Evolutionary conservation across 2,888 invertebrate genomes (phyloP), one percentile per base, ranked within the genome.

Genomic region (Heliconius aoede): DNA sequence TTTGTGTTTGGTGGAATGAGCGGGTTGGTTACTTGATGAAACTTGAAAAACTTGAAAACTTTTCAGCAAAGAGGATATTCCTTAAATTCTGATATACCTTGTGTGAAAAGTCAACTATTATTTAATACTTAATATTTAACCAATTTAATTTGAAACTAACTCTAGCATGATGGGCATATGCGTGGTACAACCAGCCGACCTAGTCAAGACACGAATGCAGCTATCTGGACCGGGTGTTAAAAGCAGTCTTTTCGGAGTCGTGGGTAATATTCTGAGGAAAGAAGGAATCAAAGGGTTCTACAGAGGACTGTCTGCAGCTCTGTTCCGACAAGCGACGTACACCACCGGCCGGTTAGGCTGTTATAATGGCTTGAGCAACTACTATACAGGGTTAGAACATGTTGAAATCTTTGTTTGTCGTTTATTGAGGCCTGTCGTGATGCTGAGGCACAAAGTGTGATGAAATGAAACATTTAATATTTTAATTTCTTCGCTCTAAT

Each of bases 251-350:
- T 86, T 97, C 24, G 95, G 96, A 83, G 96, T 97, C 4, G 90
- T 97, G n/a, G 91, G 93, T 40, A 95, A 95, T 21, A 97, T 99
- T 81, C 81, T 98, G 11, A 95, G 93, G 84, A 97, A 96, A 77
- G 99, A 99, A 89, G 99, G 99, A 0, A 74, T 98, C 0, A 82
- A 96, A 4, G 98, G 97, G 0, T 93, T 99, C 81, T 99, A 99
- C 89, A 96, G 96, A 46, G 99, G 99, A 0, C 93, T 99, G 4
- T 97, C 98, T 0, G 98, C 99, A 4, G 99, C 98, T 0, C 93
- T 99, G 67, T 94, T 99, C 81, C 95, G 99, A 76, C 99, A 99
- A 89, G 99, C 99, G 0, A 99, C 99, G 0, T 99, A 99, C 88
- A 99, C 99, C 1, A 99, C 99, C 0, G 97, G 97, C 0, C 95